Base-by-base conservation (phyloP, 2,113 vertebrate genomes). In the Dicentrarchus labrax region DNA sequence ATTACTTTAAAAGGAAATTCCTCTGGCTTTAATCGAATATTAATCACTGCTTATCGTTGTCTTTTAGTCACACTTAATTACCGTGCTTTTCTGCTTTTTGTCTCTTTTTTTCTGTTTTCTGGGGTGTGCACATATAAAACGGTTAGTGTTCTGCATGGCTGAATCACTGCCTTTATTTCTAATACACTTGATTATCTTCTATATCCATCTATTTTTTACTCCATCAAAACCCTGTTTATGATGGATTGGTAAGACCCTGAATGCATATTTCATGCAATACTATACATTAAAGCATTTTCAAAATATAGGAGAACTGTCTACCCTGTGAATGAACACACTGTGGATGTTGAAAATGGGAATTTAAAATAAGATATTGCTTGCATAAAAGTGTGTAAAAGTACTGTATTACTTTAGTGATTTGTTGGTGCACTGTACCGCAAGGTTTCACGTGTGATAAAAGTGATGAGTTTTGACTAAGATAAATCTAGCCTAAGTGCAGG, bases 1-100 rank as follows among this genome's bases (percentile, higher is more conserved):
- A 95, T 96, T 94, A 93, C 90, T 94, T 93, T 94, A 92, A 96
- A 95, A 92, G 84, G 86, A 94, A 93, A 95, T 93, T 95, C 93
- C 94, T 94, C 90, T 80, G 94, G 92, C 94, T 93, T 95, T 94
- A 95, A 95, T 95, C 64, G 92, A 94, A 95, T 95, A 95, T 96
- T 95, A 95, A 95, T 95, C 91, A 93, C 89, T 92, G 93, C 94
- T 93, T 94, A 95, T 94, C 88, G 89, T 92, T 94, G 93, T 95
- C 93, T 95, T 94, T 95, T 95, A 94, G 93, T 94, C 93, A 91
- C 88, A 91, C 92, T 94, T 94, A 95, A 96, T 95, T 94, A 91
- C 86, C 93, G 78, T 88, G 90, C 87, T 88, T 93, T 92, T 90
- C 82, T 30, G 54, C 86, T 82, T 87, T 86, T 77, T 80, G 41